Base-by-base conservation (phyloP, 2,888 invertebrate genomes). In the Sarcophaga carnaria region DNA sequence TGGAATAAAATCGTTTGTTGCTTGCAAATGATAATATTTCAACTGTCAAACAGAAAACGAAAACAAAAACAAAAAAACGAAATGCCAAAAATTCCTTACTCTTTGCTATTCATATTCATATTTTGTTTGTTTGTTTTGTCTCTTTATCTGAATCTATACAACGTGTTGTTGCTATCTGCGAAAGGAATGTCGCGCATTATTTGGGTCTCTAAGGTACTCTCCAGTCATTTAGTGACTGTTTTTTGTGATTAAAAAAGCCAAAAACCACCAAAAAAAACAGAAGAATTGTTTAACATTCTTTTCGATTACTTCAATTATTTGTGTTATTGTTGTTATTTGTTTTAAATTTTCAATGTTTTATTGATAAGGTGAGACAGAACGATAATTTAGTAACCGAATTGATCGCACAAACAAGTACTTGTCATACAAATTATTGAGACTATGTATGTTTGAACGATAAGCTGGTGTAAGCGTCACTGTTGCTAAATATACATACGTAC, bases 401-500 rank as follows among this genome's bases (percentile, higher is more conserved):
- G 27, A 60, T 84, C 37, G 37, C 8, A 37, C 37, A 80, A 71
- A 37, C 37, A 80, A 71, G 37, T 76, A 84, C 70, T 75, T 80
- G 76, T 80, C 80, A 80, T 66, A 85, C 76, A 77, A 76, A 80
- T 71, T 76, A 76, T 84, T 76, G 22, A 17, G 25, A 25, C 60
- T 67, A 37, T 2, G 10, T 67, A 37, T 2, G 10, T 80, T 76
- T 78, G 45, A 25, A 49, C 78, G 80, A 84, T 84, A 81, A 84
- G 80, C 70, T 17, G 60, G 47, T 37, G 49, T 54, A 14, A 54
- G 14, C 54, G 12, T 54, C 17, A 17, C 54, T 54, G 54, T 14
- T 37, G 8, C 37, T 37, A 8, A 8, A 37, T 8, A 8, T 37
- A 37, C 2, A 2, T 49, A 10, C 12, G 14, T 12, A 12, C 4